Conservation (phyloP, 2,888 invertebrate species). For the Rhingia campestris region DNA sequence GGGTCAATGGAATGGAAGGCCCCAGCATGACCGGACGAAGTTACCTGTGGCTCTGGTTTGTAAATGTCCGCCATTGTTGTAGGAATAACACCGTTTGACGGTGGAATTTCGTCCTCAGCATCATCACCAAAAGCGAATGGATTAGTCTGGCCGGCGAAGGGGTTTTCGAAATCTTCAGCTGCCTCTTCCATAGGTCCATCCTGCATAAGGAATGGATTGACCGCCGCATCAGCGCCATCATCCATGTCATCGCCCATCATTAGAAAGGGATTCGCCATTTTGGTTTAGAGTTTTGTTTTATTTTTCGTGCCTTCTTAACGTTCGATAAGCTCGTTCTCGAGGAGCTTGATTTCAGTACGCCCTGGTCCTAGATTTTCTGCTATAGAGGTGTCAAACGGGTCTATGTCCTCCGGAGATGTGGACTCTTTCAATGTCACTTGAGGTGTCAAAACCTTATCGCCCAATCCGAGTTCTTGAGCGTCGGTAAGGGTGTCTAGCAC, state of each 20-base stretch:
- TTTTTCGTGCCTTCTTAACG: conserved; percentile 74
- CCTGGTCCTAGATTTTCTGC: conserved; percentile 90
- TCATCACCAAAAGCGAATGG: conserved; percentile 86
- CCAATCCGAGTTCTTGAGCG: conserved; percentile 84
- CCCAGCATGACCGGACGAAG: conserved; percentile 32
- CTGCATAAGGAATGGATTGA: conserved; percentile 88
- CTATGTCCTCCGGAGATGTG: conserved; percentile 84
- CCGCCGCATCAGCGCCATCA: conserved; percentile 82
- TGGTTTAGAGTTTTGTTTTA: conserved; percentile 73
- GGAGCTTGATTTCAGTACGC: conserved; percentile 89
- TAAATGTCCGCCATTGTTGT: conserved; percentile 71
- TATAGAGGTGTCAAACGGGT: conserved; percentile 95
- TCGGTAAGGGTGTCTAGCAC: conserved; percentile 82
- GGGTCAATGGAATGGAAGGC: conserved; percentile 78
- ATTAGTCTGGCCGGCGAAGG: conserved; percentile 85
- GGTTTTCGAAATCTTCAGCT: conserved; percentile 86
- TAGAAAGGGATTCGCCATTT: conserved; percentile 92
- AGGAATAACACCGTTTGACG: conserved; percentile 50
- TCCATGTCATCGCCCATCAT: conserved; percentile 87
- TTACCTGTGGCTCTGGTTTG: conserved; percentile 50
- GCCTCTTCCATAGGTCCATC: conserved; percentile 77
- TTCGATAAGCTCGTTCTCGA: conserved; percentile 90
- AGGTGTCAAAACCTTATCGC: conserved; percentile 88
- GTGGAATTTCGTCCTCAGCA: conserved; percentile 75
- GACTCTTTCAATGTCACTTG: conserved; percentile 82